These are phyloP conservation scores for Noctua fimbriata DNA, from an alignment of 2,888 invertebrate genomes.

Conservation along the genomic window DNA sequence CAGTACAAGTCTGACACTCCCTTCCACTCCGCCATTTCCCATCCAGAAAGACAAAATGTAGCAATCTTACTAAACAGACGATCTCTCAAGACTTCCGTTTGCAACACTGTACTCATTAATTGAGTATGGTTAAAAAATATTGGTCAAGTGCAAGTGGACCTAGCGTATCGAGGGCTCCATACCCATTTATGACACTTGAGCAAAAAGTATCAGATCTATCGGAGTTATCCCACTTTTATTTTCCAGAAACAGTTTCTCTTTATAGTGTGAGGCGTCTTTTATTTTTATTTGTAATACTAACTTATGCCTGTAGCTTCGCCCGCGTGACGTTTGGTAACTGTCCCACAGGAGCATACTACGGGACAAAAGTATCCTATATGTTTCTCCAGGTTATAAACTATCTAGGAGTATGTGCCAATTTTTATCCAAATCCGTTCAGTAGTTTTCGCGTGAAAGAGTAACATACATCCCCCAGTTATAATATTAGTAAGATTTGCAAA, in stretches of 20 bases:
- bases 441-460: too few relatives aligned
- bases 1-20: too few relatives aligned
- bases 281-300: neutral
- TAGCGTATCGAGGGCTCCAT: slow-evolving; percentile 47
- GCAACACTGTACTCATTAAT: slow-evolving; percentile 35
- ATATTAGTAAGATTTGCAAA: neutral
- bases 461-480: too few relatives aligned
- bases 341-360: too few relatives aligned
- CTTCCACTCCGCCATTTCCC: too few relatives aligned
- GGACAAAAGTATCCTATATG: too few relatives aligned
- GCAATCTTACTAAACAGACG: slow-evolving; percentile 4
- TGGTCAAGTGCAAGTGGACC: slow-evolving; percentile 53
- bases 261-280: neutral
- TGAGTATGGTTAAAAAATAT: slow-evolving; percentile 55
- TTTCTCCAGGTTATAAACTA: too few relatives aligned
- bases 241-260: slow-evolving; percentile 21
- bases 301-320: too few relatives aligned
- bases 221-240: slow-evolving; percentile 23
- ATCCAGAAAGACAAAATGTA: slow-evolving; percentile 2
- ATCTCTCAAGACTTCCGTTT: slow-evolving; percentile 31
- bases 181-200: slow-evolving; percentile 32
- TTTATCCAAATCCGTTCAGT: too few relatives aligned
- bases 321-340: too few relatives aligned
- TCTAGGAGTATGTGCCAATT: too few relatives aligned
- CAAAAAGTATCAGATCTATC: slow-evolving; percentile 21